Conservation (phyloP, 1,140 invertebrate genomes). For the Bilobella aurantiaca region DNA sequence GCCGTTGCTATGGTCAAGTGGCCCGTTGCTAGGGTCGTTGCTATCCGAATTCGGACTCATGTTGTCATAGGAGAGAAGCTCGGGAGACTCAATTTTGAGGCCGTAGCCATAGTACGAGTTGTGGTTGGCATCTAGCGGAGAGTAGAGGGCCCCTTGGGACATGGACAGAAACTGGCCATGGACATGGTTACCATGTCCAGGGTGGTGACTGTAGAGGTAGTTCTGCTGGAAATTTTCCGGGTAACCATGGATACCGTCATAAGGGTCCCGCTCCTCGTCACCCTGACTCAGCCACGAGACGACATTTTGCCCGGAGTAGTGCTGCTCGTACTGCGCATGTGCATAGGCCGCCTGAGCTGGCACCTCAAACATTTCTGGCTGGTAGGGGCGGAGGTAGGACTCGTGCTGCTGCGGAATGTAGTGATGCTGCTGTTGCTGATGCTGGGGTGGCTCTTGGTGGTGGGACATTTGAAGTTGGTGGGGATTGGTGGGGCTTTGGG, state of each 20-base stretch:
- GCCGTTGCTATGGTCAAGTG: too few species aligned
- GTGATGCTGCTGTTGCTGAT: constrained; percentile 22
- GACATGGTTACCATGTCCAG: constrained; percentile 15
- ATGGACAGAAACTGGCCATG: constrained; percentile 24
- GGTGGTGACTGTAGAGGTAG: background rate
- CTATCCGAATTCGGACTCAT: constrained; percentile 1
- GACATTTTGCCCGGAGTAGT: background rate
- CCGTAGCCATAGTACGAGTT: constrained; percentile 22
- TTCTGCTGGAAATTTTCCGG: background rate
- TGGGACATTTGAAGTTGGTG: constrained; percentile 3
- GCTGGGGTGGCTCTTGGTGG: constrained; percentile 4
- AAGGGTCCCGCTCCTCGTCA: background rate
- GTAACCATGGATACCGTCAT: background rate
- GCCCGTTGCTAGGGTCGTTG: background rate
- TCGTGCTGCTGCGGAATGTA: background rate
- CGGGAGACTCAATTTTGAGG: constrained; percentile 24
- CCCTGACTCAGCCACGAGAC: background rate
- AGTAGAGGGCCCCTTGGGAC: constrained; percentile 7
- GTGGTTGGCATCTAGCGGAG: constrained; percentile 27
- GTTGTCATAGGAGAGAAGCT: constrained; percentile 18
- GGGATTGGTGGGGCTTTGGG: too few species aligned
- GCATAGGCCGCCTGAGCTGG: background rate
- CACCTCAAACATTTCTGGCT: background rate
- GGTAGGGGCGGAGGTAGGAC: background rate
- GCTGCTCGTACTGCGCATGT: constrained; percentile 4